Base-by-base conservation (phyloP, 1,140 invertebrate genomes). In the Euwallacea fornicatus region DNA sequence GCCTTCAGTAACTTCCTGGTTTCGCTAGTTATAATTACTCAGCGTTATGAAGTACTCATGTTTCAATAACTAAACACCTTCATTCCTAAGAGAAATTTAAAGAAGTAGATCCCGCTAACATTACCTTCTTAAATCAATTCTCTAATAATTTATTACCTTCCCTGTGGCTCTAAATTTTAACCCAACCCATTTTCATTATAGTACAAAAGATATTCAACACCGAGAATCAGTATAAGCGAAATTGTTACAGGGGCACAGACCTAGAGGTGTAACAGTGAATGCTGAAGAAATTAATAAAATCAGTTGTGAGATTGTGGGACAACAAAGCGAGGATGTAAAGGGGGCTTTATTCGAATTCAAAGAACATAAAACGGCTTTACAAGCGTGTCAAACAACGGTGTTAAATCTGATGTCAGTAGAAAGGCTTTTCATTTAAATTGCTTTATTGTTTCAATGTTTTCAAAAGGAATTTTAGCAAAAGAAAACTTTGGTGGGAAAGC, bases 281-380 rank as follows among this genome's bases (percentile, higher is more conserved):
- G 13, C 9, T 13, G 46, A 50, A 50, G 46, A 50, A 50, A 50
- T 50, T 50, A 50, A 50, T 50, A 50, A 13, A 50, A 50, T 50
- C 46, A 10, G 46, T 50, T 50, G 46, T 50, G 46, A 50, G 46
- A 13, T 13, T 50, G 46, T 50, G 9, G 46, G 9, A 10, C 46
- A 50, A 50, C 46, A 50, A 50, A 50, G 46, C 46, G 13, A 50
- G 13, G 13, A 13, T 13, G 46, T 50, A 50, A 50, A 50, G 13
- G 6, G 13, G 46, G 46, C 46, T 50, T 50, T 50, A 50, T 10
- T 50, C 13, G 13, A 50, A 50, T 50, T 50, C 46, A 50, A 50
- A 50, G 46, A 13, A 50, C 46, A 13, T 50, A 50, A 50, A 50
- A 50, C 9, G 9, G 46, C 46, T 50, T 50, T 50, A 50, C 46